Conservation (phyloP, 2,888 invertebrate species). For the Lordiphosa fenestrarum region DNA sequence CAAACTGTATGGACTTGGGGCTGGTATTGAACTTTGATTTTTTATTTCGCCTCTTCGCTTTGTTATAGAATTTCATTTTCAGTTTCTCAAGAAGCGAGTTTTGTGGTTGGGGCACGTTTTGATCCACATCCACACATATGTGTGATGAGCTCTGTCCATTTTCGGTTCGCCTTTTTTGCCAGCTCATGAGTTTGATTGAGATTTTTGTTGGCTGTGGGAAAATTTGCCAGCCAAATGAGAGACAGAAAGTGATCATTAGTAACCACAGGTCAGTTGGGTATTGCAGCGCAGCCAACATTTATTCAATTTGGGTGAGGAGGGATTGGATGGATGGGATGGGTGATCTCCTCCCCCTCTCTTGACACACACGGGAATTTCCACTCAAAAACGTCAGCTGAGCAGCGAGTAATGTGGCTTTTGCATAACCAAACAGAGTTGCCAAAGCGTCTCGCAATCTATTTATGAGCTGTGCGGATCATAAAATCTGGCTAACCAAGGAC, state of each 20-base stretch:
- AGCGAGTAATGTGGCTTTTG: constrained; percentile 39
- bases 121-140: constrained; percentile 33
- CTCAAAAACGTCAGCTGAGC: constrained; percentile 36
- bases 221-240: constrained; percentile 40
- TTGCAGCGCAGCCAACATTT: constrained; percentile 29
- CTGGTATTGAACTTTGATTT: constrained; percentile 68
- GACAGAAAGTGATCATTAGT: constrained; percentile 25
- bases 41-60: constrained; percentile 33
- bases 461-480: constrained; percentile 32
- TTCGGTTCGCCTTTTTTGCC: constrained; percentile 18
- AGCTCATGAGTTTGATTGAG: constrained; percentile 58
- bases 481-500: constrained; percentile 47
- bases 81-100: constrained; percentile 54
- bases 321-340: constrained; percentile 3
- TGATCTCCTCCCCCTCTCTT: constrained; percentile 26
- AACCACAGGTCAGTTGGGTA: constrained; percentile 11
- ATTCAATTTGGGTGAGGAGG: constrained; percentile 49
- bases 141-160: constrained; percentile 12
- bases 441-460: constrained; percentile 47
- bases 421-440: constrained; percentile 67
- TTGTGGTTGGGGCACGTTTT: constrained; percentile 27
- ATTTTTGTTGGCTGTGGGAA: constrained; percentile 55
- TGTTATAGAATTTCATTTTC: constrained; percentile 64
- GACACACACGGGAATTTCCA: constrained; percentile 36
- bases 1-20: constrained; percentile 34